These are phyloP conservation scores for Mastomys coucha DNA, from an alignment of 2,113 vertebrate genomes.

Conservation along the genomic window DNA sequence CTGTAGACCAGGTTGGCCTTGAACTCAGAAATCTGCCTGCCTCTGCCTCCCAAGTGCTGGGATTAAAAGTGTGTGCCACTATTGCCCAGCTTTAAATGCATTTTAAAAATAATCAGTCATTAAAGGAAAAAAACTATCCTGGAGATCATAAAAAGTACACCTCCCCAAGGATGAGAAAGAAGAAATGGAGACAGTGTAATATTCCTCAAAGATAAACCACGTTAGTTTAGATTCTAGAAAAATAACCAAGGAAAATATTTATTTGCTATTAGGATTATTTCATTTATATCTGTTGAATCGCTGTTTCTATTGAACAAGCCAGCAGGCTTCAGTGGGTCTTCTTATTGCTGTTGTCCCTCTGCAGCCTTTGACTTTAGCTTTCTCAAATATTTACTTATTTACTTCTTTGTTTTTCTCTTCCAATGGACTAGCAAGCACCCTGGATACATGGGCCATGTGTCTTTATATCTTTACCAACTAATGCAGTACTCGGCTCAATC, in stretches of 20 bases:
- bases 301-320: background rate
- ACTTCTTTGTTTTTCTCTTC: constrained; percentile 24
- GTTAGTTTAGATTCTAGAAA: background rate
- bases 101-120: constrained; percentile 6
- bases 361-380: background rate
- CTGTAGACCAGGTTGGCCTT: too few relatives aligned
- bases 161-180: background rate
- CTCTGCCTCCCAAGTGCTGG: too few relatives aligned
- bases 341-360: background rate
- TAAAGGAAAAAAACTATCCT: constrained; percentile 15
- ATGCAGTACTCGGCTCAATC: background rate
- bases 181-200: background rate
- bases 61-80: too few relatives aligned
- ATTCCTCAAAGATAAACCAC: background rate
- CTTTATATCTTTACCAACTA: background rate
- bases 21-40: too few relatives aligned
- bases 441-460: background rate
- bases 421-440: background rate
- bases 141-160: constrained; percentile 5
- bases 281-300: constrained; percentile 1
- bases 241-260: constrained; percentile 14
- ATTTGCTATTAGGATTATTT: background rate
- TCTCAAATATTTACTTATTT: background rate
- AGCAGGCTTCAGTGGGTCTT: background rate
- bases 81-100: background rate